These are phyloP conservation scores for Pseudomyrmex concolor DNA, from an alignment of 1,140 invertebrate genomes.

Conservation along the genomic window DNA sequence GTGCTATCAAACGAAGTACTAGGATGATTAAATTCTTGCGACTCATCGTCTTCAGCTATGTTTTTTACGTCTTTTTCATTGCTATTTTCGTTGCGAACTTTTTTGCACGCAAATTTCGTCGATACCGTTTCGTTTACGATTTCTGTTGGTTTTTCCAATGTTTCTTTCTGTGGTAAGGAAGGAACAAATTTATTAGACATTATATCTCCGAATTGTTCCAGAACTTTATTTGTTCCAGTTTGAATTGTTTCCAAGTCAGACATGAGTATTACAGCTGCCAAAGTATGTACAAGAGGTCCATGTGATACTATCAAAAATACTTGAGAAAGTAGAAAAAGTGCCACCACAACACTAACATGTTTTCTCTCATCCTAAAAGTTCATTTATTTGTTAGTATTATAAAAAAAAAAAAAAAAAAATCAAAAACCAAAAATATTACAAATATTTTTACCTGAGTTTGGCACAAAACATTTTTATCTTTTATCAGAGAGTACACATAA, in stretches of 20 bases:
- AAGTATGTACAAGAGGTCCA: conserved; percentile 93
- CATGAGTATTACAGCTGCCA: conserved; percentile 95
- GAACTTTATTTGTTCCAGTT: conserved; percentile 89
- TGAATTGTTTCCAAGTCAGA: conserved; percentile 90
- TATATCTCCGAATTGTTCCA: conserved; percentile 89
- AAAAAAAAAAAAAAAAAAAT: not conserved
- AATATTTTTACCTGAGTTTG: conserved; percentile 80
- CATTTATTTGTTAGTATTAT: conserved; percentile 45
- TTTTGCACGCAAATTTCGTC: conserved; percentile 12
- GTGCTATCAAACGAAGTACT: conserved; percentile 64
- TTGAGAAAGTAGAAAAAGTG: conserved; percentile 96
- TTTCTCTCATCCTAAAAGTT: conserved; percentile 81
- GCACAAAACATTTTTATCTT: conserved; percentile 76
- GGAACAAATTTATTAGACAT: conserved; percentile 78
- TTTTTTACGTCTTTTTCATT: conserved; percentile 37
- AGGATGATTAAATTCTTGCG: conserved; percentile 78
- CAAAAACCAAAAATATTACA: not conserved
- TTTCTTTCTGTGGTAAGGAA: conserved; percentile 87
- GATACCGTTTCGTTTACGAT: conserved; percentile 79
- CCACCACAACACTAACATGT: conserved; percentile 92
- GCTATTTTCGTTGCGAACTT: conserved; percentile 2
- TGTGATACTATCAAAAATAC: conserved; percentile 98
- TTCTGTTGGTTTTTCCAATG: conserved; percentile 88
- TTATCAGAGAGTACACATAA: conserved; percentile 95
- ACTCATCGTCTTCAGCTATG: conserved; percentile 74